Base-by-base conservation (phyloP, 2,888 invertebrate genomes). In the Clusia tigrina region DNA sequence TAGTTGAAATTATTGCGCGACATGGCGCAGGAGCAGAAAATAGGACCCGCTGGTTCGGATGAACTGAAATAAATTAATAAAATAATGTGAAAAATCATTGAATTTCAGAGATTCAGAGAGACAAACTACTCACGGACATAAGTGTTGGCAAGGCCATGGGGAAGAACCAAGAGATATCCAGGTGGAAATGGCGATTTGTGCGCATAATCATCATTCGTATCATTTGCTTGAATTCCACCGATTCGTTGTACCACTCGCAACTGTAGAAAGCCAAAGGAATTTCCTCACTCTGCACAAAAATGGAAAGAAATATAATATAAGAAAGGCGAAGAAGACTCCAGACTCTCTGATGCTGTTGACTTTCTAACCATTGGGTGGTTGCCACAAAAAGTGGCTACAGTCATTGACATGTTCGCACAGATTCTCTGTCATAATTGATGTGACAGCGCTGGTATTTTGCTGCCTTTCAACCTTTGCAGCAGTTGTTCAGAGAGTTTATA, bases 151-250 rank as follows among this genome's bases (percentile, higher is more conserved):
- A 60, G 0, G 78, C 74, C 79, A 80, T 79, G 24, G 71, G 76
- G 2, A 74, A 58, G 57, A 80, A 81, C 78, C 79, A 79, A 26
- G 81, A 80, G 22, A 80, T 71, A 54, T 77, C 71, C 54, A 81
- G 67, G 2, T 59, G 54, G 25, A 74, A 71, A 12, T 26, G 42
- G 23, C 62, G 70, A 67, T 78, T 77, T 6, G 76, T 71, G 56
- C 81, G 79, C 69, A 78, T 71, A 57, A 80, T 71, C 71, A 81
- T 78, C 81, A 80, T 80, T 54, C 59, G 69, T 25, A 74, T 57
- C 55, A 78, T 70, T 51, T 72, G 70, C 3, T 70, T 74, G 42
- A 79, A 81, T 62, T 76, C 74, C 0, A 63, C 56, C 1, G 70
- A 69, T 65, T 80, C 80, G 17, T 68, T 71, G 51, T 75, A 78